Base-by-base conservation (phyloP, 2,797 vertebrate species). In the Pogoniulus pusillus region DNA sequence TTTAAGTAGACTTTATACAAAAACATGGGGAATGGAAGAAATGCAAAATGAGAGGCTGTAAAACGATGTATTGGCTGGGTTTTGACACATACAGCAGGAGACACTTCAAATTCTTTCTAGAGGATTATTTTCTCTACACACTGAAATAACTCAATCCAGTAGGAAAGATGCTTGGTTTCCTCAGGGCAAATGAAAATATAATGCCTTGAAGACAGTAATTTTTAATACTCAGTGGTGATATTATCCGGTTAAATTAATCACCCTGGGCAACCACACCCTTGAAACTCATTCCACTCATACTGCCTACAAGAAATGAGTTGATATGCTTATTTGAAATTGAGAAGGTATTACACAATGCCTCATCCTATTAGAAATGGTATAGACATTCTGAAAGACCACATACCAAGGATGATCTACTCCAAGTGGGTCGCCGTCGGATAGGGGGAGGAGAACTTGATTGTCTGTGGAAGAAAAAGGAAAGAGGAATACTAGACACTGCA, bases 371-470 rank as follows among this genome's bases (percentile, higher is more conserved):
- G 30, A 82, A 89, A 77, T 26, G 6, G 6, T 23, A 90, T 0
- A 74, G 57, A 53, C 55, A 71, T 24, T 76, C 29, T 41, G 26
- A 80, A 85, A 85, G 53, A 65, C 17, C 97, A 98, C 97, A 16
- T 96, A 98, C 98, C 96, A 98, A 97, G 41, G 98, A 98, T 45
- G 98, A 98, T 76, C 98, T 98, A 94, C 98, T 98, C 98, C 98
- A 99, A 54, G 99, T 99, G 81, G 98, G 98, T 41, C 98, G 98
- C 74, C 99, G 98, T 93, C 99, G 97, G 86, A 99, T 98, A 16
- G 98, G 98, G 22, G 98, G 98, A 87, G 99, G 99, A 92, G 99
- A 99, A 94, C 97, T 98, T 82, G 98, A 98, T 34, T 98, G 98
- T 93, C 99, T 99, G 94, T 72, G 45, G 64, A 93, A 70, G 87